Conservation (phyloP, 2,113 vertebrate species). For the Sceloporus undulatus region DNA sequence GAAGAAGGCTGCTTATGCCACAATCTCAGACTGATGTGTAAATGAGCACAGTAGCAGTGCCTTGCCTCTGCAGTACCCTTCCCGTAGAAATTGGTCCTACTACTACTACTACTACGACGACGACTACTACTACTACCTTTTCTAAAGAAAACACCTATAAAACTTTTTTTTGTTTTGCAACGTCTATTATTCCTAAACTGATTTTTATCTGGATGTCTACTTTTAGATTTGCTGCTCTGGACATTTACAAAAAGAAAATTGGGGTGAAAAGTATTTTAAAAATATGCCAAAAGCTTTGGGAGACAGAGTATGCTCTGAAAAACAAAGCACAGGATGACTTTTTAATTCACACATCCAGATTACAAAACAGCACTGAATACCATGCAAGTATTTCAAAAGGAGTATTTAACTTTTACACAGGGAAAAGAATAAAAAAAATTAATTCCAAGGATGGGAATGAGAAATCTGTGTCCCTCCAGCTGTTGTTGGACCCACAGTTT, state of each 20-base stretch:
- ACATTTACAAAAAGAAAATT: background rate
- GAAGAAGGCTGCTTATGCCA: background rate
- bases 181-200: background rate
- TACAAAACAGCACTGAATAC: background rate
- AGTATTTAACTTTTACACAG: background rate
- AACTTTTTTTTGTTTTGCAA: background rate
- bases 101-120: too few relatives aligned
- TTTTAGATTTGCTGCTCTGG: background rate
- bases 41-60: background rate
- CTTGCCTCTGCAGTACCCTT: background rate
- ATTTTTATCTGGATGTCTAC: background rate
- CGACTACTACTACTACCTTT: too few relatives aligned
- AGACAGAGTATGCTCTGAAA: background rate
- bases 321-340: background rate
- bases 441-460: background rate
- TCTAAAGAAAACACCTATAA: background rate
- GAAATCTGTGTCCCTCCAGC: too few relatives aligned
- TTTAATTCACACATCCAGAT: background rate
- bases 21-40: background rate
- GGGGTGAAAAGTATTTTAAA: background rate
- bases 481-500: too few relatives aligned
- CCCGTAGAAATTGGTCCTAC: background rate
- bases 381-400: background rate
- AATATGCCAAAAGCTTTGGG: background rate
- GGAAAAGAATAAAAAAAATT: background rate